phyloP scores from a whole-genome alignment of 2,113 vertebrate species.

The Gulo gulo region DNA sequence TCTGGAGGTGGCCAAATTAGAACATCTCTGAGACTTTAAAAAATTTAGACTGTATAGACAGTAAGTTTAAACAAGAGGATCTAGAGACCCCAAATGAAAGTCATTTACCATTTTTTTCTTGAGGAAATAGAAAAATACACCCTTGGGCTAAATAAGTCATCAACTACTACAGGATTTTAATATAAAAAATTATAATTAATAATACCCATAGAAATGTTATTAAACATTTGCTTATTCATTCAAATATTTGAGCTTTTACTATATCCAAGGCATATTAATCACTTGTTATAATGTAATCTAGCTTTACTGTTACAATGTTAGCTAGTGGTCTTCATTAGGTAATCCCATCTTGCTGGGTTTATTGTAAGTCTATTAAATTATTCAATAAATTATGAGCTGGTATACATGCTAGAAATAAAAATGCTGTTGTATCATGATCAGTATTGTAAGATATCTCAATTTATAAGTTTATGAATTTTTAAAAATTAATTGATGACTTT shows the following conservation, averaged over 20 bases:
- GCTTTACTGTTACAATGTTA: background rate
- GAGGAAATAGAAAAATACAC: background rate
- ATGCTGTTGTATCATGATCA: background rate
- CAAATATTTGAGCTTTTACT: background rate
- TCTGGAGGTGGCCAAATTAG: background rate
- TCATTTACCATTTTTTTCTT: background rate
- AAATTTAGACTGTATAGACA: background rate
- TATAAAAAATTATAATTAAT: background rate
- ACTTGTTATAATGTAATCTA: background rate
- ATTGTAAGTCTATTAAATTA: background rate
- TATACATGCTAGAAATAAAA: background rate
- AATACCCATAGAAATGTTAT: background rate
- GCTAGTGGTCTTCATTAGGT: background rate
- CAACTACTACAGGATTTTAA: background rate
- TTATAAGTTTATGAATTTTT: background rate
- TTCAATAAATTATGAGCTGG: background rate
- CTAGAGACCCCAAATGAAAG: background rate
- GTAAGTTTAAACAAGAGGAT: background rate
- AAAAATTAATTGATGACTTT: background rate
- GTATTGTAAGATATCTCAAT: background rate
- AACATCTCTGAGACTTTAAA: background rate
- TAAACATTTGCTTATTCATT: conserved; percentile 13
- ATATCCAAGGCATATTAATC: background rate
- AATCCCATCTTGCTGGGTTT: background rate
- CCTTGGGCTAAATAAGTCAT: background rate